Evolutionary conservation across 1,140 invertebrate species (phyloP), one percentile per base, ranked within the genome.

Genomic region (Drosophila orosa): DNA sequence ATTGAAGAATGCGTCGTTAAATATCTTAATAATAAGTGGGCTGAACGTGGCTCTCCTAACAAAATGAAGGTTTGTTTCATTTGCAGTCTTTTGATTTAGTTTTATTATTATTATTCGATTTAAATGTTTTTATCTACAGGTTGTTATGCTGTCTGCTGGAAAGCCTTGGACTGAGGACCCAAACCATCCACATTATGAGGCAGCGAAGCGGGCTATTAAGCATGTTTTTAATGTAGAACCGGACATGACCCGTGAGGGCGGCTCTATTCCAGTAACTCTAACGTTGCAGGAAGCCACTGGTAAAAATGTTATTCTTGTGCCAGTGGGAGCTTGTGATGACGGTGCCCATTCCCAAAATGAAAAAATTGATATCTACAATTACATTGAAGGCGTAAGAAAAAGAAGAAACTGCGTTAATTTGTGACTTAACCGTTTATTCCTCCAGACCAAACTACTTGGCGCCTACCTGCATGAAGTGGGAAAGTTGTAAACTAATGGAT

Each of bases 261-360:
- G 98, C 6, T 98, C 97, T 12, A 99, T 99, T 91, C 98, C 98
- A 8, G 96, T 99, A 45, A 99, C 98, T 58, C 93, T 99, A 57
- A 98, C 97, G 19, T 94, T 96, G 82, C 95, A 98, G 93, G 95
- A 98, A 92, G 94, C 96, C 3, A 98, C 97, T 50, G 96, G 96
- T 1, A 98, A 98, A 91, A 99, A 97, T 93, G 97, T 99, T 27
- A 94, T 99, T 67, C 93, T 99, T 33, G 93, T 99, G 52, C 98
- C 98, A 5, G 95, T 98, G 87, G 98, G 98, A 50, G 95, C 95
- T 74, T 96, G 95, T 62, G 98, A 99, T 92, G 98, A 99, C 93
- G 98, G 98, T 69, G 98, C 98, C 63, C 98, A 99, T 93, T 98
- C 98, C 1, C 98, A 99, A 93, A 99, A 99, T 93, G 98, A 99